Evolutionary conservation across 2,113 vertebrate species (phyloP), one percentile per base, ranked within the genome.

Genomic region (Cyanoderma ruficeps): DNA sequence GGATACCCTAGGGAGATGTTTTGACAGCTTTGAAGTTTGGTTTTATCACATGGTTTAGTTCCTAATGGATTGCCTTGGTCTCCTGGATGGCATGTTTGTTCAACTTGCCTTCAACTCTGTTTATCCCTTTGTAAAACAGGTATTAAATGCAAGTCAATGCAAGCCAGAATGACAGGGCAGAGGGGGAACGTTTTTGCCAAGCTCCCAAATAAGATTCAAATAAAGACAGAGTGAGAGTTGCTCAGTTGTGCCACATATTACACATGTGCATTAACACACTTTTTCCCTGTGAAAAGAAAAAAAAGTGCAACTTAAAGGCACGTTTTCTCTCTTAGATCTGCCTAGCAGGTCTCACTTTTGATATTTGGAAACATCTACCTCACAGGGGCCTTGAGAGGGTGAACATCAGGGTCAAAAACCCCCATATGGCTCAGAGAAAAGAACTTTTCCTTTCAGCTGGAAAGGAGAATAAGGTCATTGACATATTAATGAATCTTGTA

Each of bases 61-160:
- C 83, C 94, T 97, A 97, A 97, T 97, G 95, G 96, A 94, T 78
- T 97, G 80, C 90, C 83, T 94, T 90, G 80, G 86, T 97, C 86
- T 97, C 75, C 91, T 88, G 90, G 88, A 91, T 86, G 63, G 87
- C 87, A 96, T 95, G 96, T 98, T 96, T 89, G 94, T 92, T 97
- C 94, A 91, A 97, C 88, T 94, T 71, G 86, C 93, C 97, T 97
- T 93, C 93, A 74, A 89, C 82, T 96, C 89, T 95, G 97, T 97
- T 97, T 97, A 97, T 95, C 83, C 90, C 88, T 94, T 94, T 95
- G 80, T 76, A 93, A 90, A 91, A 55, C 82, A 95, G 95, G 90
- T 95, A 96, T 78, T 87, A 94, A 91, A 92, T 57, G 86, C 97
- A 96, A 95, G 96, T 87, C 90, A 90, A 53, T 59, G 81, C 96